Base-by-base conservation (phyloP, 2,113 vertebrate species). In the Brachirus orientalis region DNA sequence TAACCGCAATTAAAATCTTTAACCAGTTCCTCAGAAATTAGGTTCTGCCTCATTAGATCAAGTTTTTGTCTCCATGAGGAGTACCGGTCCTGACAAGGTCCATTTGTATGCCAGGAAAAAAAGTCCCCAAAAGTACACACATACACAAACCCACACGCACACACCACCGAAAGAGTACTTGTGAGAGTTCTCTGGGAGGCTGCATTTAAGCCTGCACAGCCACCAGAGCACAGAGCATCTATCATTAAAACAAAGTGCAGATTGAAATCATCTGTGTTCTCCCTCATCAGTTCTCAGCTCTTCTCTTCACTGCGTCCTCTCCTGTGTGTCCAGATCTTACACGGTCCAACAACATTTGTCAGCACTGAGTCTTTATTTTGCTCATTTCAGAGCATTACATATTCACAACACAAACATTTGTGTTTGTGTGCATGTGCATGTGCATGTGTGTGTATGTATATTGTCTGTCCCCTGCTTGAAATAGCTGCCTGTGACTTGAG, bases 231-330 rank as follows among this genome's bases (percentile, higher is more conserved):
- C 70, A 82, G 80, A 83, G 50, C 88, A 89, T 90, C 85, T 75
- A 88, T 91, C 87, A 91, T 89, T 89, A 84, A 89, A 89, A 86
- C 81, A 85, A 84, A 88, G 86, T 79, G 69, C 68, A 71, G 63
- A 44, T 59, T 65, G 80, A 82, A 86, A 83, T 82, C 73, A 83
- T 78, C 67, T 63, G 69, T 54, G 65, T 72, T 80, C 77, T 69
- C 46, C 72, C 75, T 64, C 71, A 74, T 8, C 63, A 28, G 58
- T 46, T 57, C 70, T 79, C 61, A 2, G 57, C 65, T 60, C 69
- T 60, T 47, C 61, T 72, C 64, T 38, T 68, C 43, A 14, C 63
- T 6, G 6, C 48, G 69, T 46, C 58, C 69, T 73, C 58, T 51
- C 48, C 40, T 65, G 62, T 17, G 68, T 37, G 51, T 75, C 61